phyloP scores from a whole-genome alignment of 2,888 invertebrate species.

The Ariolimax columbianus region DNA sequence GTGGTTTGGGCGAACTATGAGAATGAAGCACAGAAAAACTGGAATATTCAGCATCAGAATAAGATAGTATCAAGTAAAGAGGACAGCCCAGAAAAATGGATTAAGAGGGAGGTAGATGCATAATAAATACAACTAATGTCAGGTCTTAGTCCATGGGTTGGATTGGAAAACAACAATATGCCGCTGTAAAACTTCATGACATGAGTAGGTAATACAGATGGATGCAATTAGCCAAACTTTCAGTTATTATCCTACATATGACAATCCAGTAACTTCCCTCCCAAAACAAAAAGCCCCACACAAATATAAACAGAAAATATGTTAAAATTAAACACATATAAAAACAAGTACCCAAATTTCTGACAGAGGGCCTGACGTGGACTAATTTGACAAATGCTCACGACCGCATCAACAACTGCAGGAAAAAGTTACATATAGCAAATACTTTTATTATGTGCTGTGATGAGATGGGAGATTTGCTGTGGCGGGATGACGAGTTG shows the following conservation, averaged over 20 bases:
- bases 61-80: not conserved
- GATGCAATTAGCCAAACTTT: not conserved
- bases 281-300: too few relatives aligned
- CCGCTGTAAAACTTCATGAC: not conserved
- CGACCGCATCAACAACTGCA: not conserved
- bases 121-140: not conserved
- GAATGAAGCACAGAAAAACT: not conserved
- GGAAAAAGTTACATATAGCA: not conserved
- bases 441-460: not conserved
- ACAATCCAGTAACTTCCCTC: not conserved
- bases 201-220: not conserved
- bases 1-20: too few relatives aligned
- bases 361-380: not conserved
- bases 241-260: not conserved
- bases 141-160: not conserved
- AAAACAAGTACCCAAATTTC: not conserved
- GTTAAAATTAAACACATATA: not conserved
- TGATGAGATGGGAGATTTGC: not conserved
- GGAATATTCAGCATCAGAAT: not conserved
- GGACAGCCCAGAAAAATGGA: not conserved
- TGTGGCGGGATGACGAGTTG: conserved; percentile 18
- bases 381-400: conserved; percentile 11
- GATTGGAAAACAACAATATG: not conserved
- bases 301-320: not conserved
- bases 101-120: not conserved